These are phyloP conservation scores for Bombyx mori DNA, from an alignment of 1,140 invertebrate genomes.

Conservation along the genomic window DNA sequence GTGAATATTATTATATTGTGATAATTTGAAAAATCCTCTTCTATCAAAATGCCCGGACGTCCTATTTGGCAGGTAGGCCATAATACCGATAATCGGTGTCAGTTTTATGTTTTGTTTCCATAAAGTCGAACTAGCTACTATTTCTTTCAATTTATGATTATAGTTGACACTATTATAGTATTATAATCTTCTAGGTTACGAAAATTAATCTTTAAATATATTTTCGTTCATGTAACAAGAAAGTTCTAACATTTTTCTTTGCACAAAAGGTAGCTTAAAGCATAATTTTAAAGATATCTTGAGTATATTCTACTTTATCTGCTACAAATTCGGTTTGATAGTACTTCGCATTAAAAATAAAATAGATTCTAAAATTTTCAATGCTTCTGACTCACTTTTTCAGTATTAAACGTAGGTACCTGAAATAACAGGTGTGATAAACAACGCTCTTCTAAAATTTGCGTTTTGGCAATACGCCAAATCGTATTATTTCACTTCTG, in stretches of 20 bases:
- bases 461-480: slow-evolving; percentile 20
- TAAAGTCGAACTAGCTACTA: background rate
- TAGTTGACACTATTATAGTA: background rate
- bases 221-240: no score
- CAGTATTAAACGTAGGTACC: slow-evolving; percentile 29
- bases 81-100: no score
- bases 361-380: background rate
- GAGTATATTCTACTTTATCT: no score
- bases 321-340: no score
- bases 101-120: background rate
- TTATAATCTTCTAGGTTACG: background rate
- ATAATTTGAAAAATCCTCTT: slow-evolving; percentile 26
- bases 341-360: background rate
- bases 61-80: slow-evolving; percentile 68
- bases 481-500: slow-evolving; percentile 9
- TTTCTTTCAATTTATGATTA: background rate
- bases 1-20: slow-evolving; percentile 32
- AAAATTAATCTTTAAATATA: no score
- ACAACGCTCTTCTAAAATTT: slow-evolving; percentile 23
- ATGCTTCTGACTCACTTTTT: background rate
- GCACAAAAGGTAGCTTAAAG: background rate
- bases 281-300: background rate
- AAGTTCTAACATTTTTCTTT: background rate
- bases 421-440: slow-evolving; percentile 50
- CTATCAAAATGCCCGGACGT: slow-evolving; percentile 66